Evolutionary conservation across 2,113 vertebrate species (phyloP), one percentile per base, ranked within the genome.

Genomic region (Zosterops hypoxanthus): DNA sequence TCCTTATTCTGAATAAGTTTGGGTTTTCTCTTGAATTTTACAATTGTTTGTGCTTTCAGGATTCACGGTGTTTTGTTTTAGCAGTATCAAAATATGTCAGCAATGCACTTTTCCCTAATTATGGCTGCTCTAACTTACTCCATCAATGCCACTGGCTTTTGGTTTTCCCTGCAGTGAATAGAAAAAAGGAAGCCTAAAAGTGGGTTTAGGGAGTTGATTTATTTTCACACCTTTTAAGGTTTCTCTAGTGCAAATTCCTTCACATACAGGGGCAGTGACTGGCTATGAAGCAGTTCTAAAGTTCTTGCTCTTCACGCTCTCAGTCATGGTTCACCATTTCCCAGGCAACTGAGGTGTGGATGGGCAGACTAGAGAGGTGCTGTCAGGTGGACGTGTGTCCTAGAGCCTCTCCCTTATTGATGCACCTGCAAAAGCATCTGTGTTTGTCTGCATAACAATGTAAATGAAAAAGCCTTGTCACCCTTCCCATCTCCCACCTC

Each of bases 371-470:
- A 41, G 36, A 68, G 63, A 73, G 33, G 34, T 53, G 6, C 17
- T 71, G 61, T 34, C 31, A 39, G 49, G 34, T 1, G 9, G 65
- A 15, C 0, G 0, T 24, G 6, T 31, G 44, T 49, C 49, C 46
- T 90, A 2, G 0, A 59, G 28, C 71, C 17, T 80, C 46, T 68
- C 29, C 22, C 47, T 63, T 56, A 15, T 1, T 31, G 59, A 44
- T 36, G 25, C 16, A 56, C 8, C 1, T 68, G 53, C 19, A 82
- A 71, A 68, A 23, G 24, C 8, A 50, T 12, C 26, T 2, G 3
- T 46, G 25, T 39, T 76, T 64, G 6, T 29, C 36, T 73, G 34
- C 41, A n/a, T 39, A 52, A 47, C 16, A 34, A 46, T 6, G 8
- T 29, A 66, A 78, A 64, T 46, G 15, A 75, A 61, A 88, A 53